Evolutionary conservation across 1,140 invertebrate species (phyloP).

Genomic region (Apocrypta bakeri): DNA sequence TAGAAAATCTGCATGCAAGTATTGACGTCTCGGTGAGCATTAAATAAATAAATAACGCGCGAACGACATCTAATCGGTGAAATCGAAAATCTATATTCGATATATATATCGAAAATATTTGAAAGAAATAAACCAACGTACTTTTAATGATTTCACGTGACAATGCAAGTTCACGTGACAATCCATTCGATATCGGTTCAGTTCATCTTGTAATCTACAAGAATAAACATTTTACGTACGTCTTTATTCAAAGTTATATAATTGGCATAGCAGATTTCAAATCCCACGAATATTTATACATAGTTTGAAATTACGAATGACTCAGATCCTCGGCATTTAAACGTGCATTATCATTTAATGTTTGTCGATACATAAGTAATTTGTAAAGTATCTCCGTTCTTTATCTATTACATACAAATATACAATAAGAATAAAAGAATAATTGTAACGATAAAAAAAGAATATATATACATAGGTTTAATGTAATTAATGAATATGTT

Average conservation of each 20-base stretch:
- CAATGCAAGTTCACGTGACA: neutral
- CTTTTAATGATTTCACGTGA: neutral
- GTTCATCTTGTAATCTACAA: neutral
- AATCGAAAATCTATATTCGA: conserved; percentile 14
- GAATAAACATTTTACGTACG: neutral
- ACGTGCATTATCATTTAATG: neutral
- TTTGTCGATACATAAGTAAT: neutral
- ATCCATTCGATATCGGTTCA: neutral
- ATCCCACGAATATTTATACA: neutral
- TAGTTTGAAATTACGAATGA: neutral
- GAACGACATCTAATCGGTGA: too few species aligned
- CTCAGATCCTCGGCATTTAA: neutral
- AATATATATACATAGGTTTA: neutral
- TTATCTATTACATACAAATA: neutral
- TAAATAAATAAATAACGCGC: too few species aligned
- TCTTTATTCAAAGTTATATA: neutral
- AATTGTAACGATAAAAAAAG: neutral
- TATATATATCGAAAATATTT: neutral
- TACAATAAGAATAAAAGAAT: neutral
- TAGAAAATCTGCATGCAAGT: too few species aligned
- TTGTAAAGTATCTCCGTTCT: neutral
- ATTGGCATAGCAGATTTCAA: neutral
- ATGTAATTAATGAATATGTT: neutral
- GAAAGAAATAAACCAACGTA: neutral
- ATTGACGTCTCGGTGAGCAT: too few species aligned